Base-by-base conservation (phyloP, 2,888 invertebrate genomes). In the Diarsia dahlii region DNA sequence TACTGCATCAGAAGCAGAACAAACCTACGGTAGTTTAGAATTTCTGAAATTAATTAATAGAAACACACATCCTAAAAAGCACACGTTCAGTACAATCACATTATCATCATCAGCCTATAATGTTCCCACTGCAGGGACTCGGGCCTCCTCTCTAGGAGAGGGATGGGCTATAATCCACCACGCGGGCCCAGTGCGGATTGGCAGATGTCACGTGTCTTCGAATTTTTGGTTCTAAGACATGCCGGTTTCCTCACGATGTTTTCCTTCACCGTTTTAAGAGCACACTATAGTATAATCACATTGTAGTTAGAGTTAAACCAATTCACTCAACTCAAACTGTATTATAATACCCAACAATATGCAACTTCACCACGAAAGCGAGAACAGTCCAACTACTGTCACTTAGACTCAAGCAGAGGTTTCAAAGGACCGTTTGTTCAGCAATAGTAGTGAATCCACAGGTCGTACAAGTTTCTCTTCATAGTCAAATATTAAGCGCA, bases 401-500 rank as follows among this genome's bases (percentile, higher is more conserved):
- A 50, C 9, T 58, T 58, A 13, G 15, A 58, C 28, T 45, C 5
- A 15, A 60, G 23, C 15, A 52, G 5, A 60, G 28, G 60, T 68
- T 28, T 46, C 34, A 62, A 68, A 68, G 46, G 15, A 46, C 23
- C 20, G 18, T 23, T 45, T 45, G 23, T 52, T 68, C 52, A 48
- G 39, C 39, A 58, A 63, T 62, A n/a, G 10, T 23, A 8, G 28
- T 18, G 28, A 71, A 50, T 63, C 28, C 23, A 77, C 54, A 80
- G 76, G 80, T 80, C n/a, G n/a, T 54, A 48, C 13, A 62, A 69
- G 20, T 64, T 50, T 39, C 48, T 1, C 62, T 66, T 4, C 28
- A n/a, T 10, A n/a, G 34, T 23, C n/a, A n/a, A 54, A 54, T 28
- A 34, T 60, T 56, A 66, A 52, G 62, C 34, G 20, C 50, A 62